Conservation (phyloP, 2,113 vertebrate species). For the Elaphurus davidianus region DNA sequence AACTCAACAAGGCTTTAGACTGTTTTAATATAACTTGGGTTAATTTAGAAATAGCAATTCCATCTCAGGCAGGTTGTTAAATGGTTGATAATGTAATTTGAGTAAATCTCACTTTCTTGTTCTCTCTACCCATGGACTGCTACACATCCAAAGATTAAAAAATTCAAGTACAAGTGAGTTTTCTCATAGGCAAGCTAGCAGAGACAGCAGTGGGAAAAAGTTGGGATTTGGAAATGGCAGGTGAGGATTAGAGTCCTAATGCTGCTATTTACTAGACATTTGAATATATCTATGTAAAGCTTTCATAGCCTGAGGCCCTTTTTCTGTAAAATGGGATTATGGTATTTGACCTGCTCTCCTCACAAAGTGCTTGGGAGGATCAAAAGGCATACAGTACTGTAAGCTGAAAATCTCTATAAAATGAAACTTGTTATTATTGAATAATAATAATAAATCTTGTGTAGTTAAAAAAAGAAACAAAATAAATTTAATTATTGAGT, state of each 20-base stretch:
- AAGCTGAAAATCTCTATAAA: background rate
- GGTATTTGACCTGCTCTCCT: background rate
- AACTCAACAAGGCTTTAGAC: background rate
- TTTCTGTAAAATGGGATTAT: background rate
- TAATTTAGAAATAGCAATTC: background rate
- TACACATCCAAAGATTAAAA: background rate
- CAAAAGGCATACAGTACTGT: background rate
- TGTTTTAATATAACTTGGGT: background rate
- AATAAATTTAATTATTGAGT: background rate
- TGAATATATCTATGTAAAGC: background rate
- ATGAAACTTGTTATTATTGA: background rate
- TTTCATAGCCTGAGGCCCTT: background rate
- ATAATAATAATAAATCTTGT: background rate
- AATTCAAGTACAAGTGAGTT: background rate
- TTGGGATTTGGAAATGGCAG: background rate
- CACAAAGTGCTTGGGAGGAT: background rate
- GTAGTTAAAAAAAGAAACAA: background rate
- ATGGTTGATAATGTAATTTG: background rate
- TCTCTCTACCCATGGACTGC: background rate
- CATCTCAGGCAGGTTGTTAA: background rate
- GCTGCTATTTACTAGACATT: background rate
- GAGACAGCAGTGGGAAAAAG: background rate
- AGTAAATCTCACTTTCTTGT: background rate
- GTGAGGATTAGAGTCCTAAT: background rate
- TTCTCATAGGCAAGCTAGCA: background rate